phyloP scores from a whole-genome alignment of 92 coral and sea anemone species.

The Palythoa heliodiscus region DNA sequence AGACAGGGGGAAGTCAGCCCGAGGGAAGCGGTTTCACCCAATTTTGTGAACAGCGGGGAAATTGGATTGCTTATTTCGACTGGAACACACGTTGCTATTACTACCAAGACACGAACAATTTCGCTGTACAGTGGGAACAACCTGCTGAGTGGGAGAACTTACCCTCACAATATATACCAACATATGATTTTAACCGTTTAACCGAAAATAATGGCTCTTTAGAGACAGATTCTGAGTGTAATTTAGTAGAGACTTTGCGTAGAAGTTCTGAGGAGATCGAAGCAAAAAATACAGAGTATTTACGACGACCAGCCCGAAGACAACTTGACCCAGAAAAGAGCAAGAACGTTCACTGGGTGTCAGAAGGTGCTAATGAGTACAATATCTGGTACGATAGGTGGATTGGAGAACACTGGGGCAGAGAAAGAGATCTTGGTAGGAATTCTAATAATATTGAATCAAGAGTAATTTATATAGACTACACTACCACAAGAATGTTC shows the following conservation, averaged over 20 bases:
- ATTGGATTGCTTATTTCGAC: conserved; percentile 86
- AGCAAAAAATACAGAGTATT: conserved; percentile 53
- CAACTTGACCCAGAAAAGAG: conserved; percentile 86
- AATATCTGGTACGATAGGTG: conserved; percentile 98
- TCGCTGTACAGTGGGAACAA: conserved; percentile 84
- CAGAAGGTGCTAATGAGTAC: conserved; percentile 97
- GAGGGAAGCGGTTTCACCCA: conserved; percentile 30
- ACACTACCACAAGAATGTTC: too few species aligned
- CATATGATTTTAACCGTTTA: conserved; percentile 3
- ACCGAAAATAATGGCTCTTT: background rate
- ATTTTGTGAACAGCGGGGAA: conserved; percentile 86
- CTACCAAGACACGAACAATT: conserved; percentile 74
- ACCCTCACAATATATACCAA: conserved; percentile 73
- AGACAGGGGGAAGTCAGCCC: background rate
- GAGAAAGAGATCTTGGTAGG: conserved; percentile 63
- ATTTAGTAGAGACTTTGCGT: conserved; percentile 17
- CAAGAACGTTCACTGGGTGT: conserved; percentile 89
- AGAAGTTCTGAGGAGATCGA: conserved; percentile 62
- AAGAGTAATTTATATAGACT: background rate
- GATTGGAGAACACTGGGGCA: conserved; percentile 97
- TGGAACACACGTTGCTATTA: conserved; percentile 74
- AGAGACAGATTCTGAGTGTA: conserved; percentile 8
- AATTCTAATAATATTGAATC: background rate
- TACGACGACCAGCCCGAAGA: conserved; percentile 77
- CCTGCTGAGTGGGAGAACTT: conserved; percentile 87